These are phyloP conservation scores for Gonioctena quinquepunctata DNA, from an alignment of 1,140 invertebrate genomes.

Conservation along the genomic window DNA sequence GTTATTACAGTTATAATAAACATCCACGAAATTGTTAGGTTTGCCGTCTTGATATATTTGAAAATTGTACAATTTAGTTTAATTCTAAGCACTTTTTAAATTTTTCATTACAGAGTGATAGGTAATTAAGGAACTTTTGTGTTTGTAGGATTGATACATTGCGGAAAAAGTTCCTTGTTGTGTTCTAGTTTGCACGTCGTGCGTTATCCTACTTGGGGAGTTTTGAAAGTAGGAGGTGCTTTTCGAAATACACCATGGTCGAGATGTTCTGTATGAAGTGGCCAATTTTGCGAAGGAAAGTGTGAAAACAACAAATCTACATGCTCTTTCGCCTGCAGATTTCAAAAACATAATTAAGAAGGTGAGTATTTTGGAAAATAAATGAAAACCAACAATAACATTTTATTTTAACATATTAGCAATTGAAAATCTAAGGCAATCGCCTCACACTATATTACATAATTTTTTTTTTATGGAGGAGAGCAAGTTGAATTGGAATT, in stretches of 20 bases:
- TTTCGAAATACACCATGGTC: constrained; percentile 75
- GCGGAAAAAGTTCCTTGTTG: constrained; percentile 58
- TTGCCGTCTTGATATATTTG: no score
- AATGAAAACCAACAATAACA: no score
- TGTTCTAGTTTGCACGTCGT: constrained; percentile 63
- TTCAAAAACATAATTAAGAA: constrained; percentile 64
- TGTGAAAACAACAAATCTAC: constrained; percentile 65
- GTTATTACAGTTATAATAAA: no score
- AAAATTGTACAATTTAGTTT: no score
- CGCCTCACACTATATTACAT: no score
- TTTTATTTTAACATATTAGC: no score
- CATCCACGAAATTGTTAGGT: no score
- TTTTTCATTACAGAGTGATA: constrained; percentile 1
- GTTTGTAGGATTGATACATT: constrained; percentile 65
- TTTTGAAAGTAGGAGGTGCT: constrained; percentile 72
- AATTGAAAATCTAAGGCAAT: no score
- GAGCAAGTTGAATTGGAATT: no score
- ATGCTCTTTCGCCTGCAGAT: constrained; percentile 65
- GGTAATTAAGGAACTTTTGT: no score
- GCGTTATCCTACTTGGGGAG: constrained; percentile 72
- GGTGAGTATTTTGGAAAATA: no score
- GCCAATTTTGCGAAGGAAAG: constrained; percentile 71
- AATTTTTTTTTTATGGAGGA: no score
- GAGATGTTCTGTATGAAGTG: constrained; percentile 67
- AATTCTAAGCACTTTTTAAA: constrained; percentile 2